Percentiles rank a stretch among this genome's conserved stretches.
phyloP scores from a whole-genome alignment of 2,113 vertebrate genomes.

The Macroglossus sobrinus region DNA sequence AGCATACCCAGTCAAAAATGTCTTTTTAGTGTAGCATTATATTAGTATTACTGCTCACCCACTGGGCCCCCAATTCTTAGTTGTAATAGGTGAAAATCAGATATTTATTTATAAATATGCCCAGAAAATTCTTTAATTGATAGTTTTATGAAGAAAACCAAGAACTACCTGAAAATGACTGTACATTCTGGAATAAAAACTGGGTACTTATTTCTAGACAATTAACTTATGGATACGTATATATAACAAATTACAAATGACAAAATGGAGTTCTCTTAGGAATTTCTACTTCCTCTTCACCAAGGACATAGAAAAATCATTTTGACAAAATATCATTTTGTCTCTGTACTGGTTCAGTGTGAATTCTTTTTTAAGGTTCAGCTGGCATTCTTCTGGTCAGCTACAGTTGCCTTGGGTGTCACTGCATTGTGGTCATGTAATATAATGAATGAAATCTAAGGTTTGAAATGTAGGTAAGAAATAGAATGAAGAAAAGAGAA shows the following conservation, averaged over 20 bases:
- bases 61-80: background rate
- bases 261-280: background rate
- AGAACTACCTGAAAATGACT: slow-evolving; percentile 4
- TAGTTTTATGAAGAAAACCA: background rate
- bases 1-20: background rate
- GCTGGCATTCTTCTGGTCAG: background rate
- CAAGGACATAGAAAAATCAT: background rate
- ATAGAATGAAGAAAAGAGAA: background rate
- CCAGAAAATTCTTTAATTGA: background rate
- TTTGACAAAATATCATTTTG: background rate
- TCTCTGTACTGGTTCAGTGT: background rate
- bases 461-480: background rate
- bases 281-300: background rate
- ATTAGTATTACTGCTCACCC: background rate
- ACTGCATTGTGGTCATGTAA: background rate
- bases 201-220: background rate
- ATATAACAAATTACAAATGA: background rate
- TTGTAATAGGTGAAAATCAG: background rate
- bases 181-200: background rate
- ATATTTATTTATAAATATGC: background rate
- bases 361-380: background rate
- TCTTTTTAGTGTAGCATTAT: background rate
- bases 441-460: background rate
- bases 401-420: background rate
- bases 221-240: background rate